Evolutionary conservation across 2,888 invertebrate genomes (phyloP), one percentile per base, ranked within the genome.

Genomic region (Orthosia incerta): DNA sequence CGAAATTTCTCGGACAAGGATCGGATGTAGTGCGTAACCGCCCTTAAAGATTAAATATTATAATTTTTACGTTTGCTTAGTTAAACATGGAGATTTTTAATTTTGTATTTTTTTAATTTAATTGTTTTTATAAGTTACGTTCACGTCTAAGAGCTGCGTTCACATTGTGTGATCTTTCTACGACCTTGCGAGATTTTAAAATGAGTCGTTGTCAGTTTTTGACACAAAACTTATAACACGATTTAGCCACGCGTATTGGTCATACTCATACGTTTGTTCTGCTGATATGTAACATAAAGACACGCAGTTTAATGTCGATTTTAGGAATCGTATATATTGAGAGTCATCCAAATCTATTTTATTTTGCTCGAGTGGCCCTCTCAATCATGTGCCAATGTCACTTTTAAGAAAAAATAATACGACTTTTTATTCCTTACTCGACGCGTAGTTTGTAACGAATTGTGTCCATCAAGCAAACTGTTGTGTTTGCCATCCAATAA

Each of bases 301-400:
- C 1, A 55, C 20, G 46, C 46, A 48, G 46, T 20, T 46, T 11
- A 26, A 31, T 31, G 5, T 31, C 15, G 55, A 46, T 15, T 12
- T 15, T 72, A 31, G 3, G 13, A 39, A 20, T 59, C 16, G 26
- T n/a, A 59, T 57, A 23, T 20, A 26, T 67, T 11, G 26, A 56
- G 16, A 26, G 3, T 50, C 26, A 16, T 53, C 15, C 3, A 46
- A 11, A 31, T 46, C 1, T 4, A 48, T 63, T 64, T 55, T 26
- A 5, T 76, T 63, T 75, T 26, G 31, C 18, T 55, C 16, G 3
- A n/a, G 20, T 9, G 23, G n/a, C 20, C 46, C 50, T 62, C 51
- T 57, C 53, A 62, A 74, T 65, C 74, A 57, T 56, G 85, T 83
- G 85, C 85, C 83, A 82, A 82, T 71, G 15, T 69, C 85, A 65